phyloP scores from a whole-genome alignment of 1,140 invertebrate genomes.

The Scaptomyza hsui region DNA sequence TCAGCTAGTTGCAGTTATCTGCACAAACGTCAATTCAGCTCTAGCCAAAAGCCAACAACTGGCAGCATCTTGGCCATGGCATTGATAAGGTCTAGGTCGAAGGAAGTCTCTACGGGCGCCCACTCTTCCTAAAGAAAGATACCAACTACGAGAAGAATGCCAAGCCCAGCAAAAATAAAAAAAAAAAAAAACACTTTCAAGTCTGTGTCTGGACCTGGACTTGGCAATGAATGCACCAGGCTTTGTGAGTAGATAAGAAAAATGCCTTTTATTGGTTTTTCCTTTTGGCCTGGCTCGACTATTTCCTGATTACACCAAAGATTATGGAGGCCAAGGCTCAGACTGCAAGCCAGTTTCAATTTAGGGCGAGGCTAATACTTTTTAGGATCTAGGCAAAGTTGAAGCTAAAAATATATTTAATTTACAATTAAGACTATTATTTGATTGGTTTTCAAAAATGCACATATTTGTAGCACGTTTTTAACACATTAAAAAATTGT shows the following conservation, averaged over 20 bases:
- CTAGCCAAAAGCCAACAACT: conserved; percentile 14
- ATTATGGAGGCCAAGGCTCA: conserved; percentile 36
- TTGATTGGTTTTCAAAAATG: too few relatives aligned
- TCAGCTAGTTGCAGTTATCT: conserved; percentile 27
- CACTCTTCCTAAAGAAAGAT: conserved; percentile 32
- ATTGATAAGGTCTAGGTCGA: conserved; percentile 62
- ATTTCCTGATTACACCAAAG: conserved; percentile 69
- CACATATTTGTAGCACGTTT: background rate
- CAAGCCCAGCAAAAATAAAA: conserved; percentile 4
- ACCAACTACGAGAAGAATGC: background rate
- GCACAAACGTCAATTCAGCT: conserved; percentile 41
- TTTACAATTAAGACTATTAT: too few relatives aligned
- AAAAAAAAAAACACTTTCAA: too few relatives aligned
- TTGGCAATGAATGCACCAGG: background rate
- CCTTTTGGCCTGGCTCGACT: conserved; percentile 49
- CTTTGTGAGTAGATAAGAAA: conserved; percentile 61
- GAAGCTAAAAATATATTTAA: background rate
- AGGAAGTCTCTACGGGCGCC: conserved; percentile 49
- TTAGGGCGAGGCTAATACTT: conserved; percentile 49
- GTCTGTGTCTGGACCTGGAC: background rate
- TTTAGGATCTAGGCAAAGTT: too few relatives aligned
- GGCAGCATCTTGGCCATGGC: conserved; percentile 19
- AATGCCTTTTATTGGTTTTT: conserved; percentile 78
- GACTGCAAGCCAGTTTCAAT: conserved; percentile 10
- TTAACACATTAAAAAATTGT: too few relatives aligned